These are phyloP conservation scores for Parnassius apollo DNA, from an alignment of 2,888 invertebrate genomes.

Conservation along the genomic window DNA sequence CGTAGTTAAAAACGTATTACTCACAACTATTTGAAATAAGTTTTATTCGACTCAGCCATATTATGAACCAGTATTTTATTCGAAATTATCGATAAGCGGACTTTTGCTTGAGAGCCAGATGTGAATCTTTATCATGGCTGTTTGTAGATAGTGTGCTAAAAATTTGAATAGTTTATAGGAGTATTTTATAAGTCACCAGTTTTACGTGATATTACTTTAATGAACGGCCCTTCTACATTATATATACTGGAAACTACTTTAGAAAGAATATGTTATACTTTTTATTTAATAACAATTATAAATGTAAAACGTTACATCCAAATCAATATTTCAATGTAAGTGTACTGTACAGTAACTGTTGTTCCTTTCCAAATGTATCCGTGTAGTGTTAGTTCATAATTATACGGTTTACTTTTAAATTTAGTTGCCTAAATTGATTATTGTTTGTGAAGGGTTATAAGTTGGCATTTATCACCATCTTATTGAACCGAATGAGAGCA, in stretches of 20 bases:
- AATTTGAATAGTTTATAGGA: conserved; percentile 81
- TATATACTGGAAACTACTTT: conserved; percentile 44
- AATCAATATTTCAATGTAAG: conserved; percentile 53
- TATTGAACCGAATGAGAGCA: conserved; percentile 37
- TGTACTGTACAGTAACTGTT: conserved; percentile 76
- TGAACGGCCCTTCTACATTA: conserved; percentile 70
- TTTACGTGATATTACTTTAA: conserved; percentile 74
- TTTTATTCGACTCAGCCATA: conserved; percentile 78
- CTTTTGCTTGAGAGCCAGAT: conserved; percentile 69
- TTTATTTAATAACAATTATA: conserved; percentile 58
- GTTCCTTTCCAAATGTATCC: conserved; percentile 78
- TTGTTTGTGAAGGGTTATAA: conserved; percentile 46
- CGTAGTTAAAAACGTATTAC: conserved; percentile 60
- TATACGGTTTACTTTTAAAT: conserved; percentile 61
- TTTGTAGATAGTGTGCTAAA: conserved; percentile 80
- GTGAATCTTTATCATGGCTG: conserved; percentile 68
- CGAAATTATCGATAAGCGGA: conserved; percentile 64
- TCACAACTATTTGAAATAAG: conserved; percentile 80
- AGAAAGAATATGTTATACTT: conserved; percentile 56
- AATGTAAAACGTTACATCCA: conserved; percentile 58
- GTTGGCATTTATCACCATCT: conserved; percentile 41
- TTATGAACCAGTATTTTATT: conserved; percentile 80
- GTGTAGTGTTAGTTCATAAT: conserved; percentile 66
- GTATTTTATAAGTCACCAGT: conserved; percentile 79
- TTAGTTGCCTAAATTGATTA: conserved; percentile 58